These are phyloP conservation scores for Oryzias melastigma DNA, from an alignment of 2,113 vertebrate genomes.

Conservation along the genomic window DNA sequence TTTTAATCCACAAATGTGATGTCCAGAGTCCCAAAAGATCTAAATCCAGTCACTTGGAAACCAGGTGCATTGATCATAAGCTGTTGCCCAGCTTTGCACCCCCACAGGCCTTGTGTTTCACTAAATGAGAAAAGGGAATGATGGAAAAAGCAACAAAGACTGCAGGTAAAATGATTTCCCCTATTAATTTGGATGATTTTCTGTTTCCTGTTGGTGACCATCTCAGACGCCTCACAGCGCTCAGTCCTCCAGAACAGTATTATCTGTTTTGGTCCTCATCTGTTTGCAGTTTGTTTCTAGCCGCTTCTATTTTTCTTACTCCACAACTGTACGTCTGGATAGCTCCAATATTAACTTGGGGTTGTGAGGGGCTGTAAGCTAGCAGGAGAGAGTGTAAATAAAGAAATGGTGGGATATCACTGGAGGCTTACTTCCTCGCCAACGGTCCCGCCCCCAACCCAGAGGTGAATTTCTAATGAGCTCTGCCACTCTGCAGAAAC, in stretches of 20 bases:
- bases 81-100: slow-evolving; percentile 33
- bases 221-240: background rate
- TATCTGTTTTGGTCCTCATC: slow-evolving; percentile 12
- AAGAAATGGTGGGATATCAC: too few species aligned
- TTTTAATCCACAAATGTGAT: slow-evolving; percentile 26
- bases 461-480: too few species aligned
- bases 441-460: too few species aligned
- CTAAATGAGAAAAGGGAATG: slow-evolving; percentile 47
- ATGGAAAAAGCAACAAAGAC: slow-evolving; percentile 14
- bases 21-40: slow-evolving; percentile 20
- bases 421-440: too few species aligned
- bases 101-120: slow-evolving; percentile 18
- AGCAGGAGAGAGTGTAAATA: too few species aligned
- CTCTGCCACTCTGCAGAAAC: too few species aligned
- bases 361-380: too few species aligned
- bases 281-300: slow-evolving; percentile 26
- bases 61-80: slow-evolving; percentile 38
- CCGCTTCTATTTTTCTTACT: slow-evolving; percentile 31
- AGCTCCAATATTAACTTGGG: too few species aligned
- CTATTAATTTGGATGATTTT: background rate
- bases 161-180: slow-evolving; percentile 41
- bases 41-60: slow-evolving; percentile 47
- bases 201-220: background rate
- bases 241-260: slow-evolving; percentile 7
- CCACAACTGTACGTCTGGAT: background rate